These are phyloP conservation scores for Gisinianus flammeolus DNA, from an alignment of 2,888 invertebrate genomes.

Conservation along the genomic window DNA sequence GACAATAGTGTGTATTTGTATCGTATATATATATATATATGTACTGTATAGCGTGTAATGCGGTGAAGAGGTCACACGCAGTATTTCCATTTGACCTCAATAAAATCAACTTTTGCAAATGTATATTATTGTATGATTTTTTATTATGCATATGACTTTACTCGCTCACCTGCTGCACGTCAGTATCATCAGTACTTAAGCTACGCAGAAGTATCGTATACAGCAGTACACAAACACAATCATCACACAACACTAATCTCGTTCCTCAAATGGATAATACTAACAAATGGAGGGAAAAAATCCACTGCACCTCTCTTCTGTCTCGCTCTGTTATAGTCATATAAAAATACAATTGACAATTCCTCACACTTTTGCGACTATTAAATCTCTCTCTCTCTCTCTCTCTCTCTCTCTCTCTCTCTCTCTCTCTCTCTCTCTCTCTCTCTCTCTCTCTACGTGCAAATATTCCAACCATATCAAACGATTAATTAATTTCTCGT, in stretches of 20 bases:
- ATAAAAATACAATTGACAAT: background rate
- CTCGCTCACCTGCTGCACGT: background rate
- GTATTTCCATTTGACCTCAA: conserved; percentile 26
- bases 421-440: background rate
- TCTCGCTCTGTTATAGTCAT: background rate
- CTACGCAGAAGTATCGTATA: background rate
- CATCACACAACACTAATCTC: background rate
- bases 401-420: background rate
- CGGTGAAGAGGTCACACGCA: conserved; percentile 28
- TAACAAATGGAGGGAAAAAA: background rate
- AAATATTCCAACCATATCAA: background rate
- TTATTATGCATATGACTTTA: background rate
- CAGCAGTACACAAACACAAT: background rate
- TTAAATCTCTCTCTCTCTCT: background rate
- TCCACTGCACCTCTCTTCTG: background rate
- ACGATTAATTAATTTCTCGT: background rate
- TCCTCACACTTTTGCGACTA: background rate
- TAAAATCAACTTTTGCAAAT: conserved; percentile 27
- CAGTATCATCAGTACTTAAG: background rate
- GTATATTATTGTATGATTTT: background rate
- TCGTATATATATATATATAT: background rate
- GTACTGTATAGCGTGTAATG: background rate
- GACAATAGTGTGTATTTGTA: background rate
- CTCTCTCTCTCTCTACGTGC: background rate
- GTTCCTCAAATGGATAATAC: background rate